Evolutionary conservation across 2,113 vertebrate species (phyloP), one percentile per base, ranked within the genome.

Genomic region (Prunella himalayana): DNA sequence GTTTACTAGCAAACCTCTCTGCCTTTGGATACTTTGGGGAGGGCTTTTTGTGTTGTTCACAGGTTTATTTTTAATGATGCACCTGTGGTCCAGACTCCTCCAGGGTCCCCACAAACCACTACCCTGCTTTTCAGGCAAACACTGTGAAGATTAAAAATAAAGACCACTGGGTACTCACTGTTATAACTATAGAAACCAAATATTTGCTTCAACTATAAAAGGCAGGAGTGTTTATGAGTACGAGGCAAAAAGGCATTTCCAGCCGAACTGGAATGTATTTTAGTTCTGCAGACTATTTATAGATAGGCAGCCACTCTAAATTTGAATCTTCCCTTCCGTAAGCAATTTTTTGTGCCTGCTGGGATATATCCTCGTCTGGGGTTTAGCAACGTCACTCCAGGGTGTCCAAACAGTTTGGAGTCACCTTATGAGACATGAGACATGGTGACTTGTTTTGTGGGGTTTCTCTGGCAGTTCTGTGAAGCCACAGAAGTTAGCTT

Each of bases 151-250:
- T 95, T 83, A 84, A 94, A 96, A 96, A 95, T 92, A 95, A 97
- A 94, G 95, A 65, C 89, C 89, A 53, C 45, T 91, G 90, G 71
- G 90, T 85, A 79, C 80, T 94, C 75, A 8, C 69, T 70, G 93
- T 72, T 91, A 95, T 95, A 96, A 89, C 95, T 96, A 92, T 91
- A 94, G 91, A 95, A 94, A 97, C 95, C 95, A 96, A 97, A 96
- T 96, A 96, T 97, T 97, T 96, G 82, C 76, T 96, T 89, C 68
- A 6, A 59, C 73, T 95, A 53, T 94, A 97, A 97, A 95, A 95
- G 92, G 90, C 95, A 85, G 87, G 64, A 73, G 92, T 95, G 94
- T 94, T 97, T 97, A 95, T 95, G 82, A 90, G 85, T 95, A 65
- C 0, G 2, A 94, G 79, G 94, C 90, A 93, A 97, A 96, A 94